These are phyloP conservation scores for Heterodera filipjevi DNA, from an alignment of 2,888 invertebrate species.

Conservation along the genomic window DNA sequence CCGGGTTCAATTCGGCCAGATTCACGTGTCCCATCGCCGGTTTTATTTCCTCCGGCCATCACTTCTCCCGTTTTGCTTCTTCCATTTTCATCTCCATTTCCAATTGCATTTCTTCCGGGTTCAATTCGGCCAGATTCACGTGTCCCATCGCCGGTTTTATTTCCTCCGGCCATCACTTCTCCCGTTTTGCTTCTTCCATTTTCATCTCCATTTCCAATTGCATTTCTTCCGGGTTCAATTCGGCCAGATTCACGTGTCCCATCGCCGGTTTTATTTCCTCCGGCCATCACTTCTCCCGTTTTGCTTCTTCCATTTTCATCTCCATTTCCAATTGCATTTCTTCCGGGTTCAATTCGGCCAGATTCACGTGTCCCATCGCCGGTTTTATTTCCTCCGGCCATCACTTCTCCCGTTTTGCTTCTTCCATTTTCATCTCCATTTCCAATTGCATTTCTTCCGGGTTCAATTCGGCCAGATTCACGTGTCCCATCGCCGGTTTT, in stretches of 20 bases:
- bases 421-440: neutral
- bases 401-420: neutral
- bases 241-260: no score
- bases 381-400: neutral
- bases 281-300: no score
- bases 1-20: neutral
- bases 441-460: neutral
- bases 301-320: neutral
- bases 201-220: neutral
- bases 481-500: neutral
- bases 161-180: no score
- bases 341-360: no score
- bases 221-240: neutral
- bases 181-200: neutral
- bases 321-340: neutral
- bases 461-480: neutral
- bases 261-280: neutral
- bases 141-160: neutral
- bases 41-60: neutral
- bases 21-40: neutral
- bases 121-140: neutral
- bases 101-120: neutral
- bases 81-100: neutral
- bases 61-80: neutral
- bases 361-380: neutral